A percentile compares a stretch with the other conserved stretches of the same genome.
Evolutionary conservation across 2,113 vertebrate genomes (phyloP).

Genomic region (Lophius piscatorius): DNA sequence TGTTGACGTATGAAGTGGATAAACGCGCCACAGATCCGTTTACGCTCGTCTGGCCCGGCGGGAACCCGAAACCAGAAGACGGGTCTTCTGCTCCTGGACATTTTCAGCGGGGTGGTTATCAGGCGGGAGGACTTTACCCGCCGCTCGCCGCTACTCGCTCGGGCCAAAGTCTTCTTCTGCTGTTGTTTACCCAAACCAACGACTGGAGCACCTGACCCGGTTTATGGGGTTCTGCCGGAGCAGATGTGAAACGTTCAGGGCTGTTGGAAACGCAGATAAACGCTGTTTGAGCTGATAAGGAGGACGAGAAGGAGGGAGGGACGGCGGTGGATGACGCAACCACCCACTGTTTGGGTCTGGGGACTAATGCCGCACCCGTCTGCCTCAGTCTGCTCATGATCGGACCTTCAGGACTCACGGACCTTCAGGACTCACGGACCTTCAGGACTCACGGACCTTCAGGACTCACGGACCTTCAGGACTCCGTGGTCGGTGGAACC

Average conservation of each 20-base stretch:
- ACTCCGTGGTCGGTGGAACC: too few species aligned
- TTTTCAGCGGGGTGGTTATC: too few species aligned
- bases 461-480: too few species aligned
- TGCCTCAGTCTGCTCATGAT: too few species aligned
- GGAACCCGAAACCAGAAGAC: not conserved
- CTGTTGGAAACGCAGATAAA: slow-evolving; percentile 58
- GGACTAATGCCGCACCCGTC: slow-evolving; percentile 48
- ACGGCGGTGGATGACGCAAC: slow-evolving; percentile 31
- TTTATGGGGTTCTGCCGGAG: slow-evolving; percentile 60
- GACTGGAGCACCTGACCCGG: slow-evolving; percentile 41
- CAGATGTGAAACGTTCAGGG: slow-evolving; percentile 65
- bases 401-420: too few species aligned
- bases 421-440: too few species aligned
- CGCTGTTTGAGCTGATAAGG: slow-evolving; percentile 69
- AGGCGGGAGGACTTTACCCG: slow-evolving; percentile 40
- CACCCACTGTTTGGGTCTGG: slow-evolving; percentile 20
- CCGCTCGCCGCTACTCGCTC: slow-evolving; percentile 32
- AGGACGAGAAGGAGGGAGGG: slow-evolving; percentile 4
- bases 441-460: too few species aligned
- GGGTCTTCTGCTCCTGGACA: too few species aligned
- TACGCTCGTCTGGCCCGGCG: slow-evolving; percentile 1
- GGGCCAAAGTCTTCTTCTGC: slow-evolving; percentile 45
- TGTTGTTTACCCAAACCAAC: slow-evolving; percentile 60
- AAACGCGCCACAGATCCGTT: slow-evolving; percentile 31
- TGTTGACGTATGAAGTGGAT: slow-evolving; percentile 33